A percentile compares a stretch with the other conserved stretches of the same genome.
Conservation (phyloP, 2,888 invertebrate genomes). For the Ferrisia virgata region DNA sequence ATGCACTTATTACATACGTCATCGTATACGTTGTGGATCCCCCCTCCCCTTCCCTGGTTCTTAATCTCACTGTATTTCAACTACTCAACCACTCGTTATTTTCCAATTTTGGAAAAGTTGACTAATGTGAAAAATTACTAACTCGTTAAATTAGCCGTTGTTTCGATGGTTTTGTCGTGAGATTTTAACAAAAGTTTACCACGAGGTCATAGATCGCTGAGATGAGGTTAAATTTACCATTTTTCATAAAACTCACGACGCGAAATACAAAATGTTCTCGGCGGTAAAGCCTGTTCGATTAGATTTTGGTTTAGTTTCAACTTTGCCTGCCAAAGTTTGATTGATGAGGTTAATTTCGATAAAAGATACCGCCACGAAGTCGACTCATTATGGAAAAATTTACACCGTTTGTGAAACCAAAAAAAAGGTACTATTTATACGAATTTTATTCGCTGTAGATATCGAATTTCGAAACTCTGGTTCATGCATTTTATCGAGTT, state of each 20-base stretch:
- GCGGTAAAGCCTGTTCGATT: neutral
- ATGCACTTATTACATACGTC: too few species aligned
- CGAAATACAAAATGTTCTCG: neutral
- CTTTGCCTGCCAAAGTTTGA: slow-evolving; percentile 19
- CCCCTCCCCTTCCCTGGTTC: too few species aligned
- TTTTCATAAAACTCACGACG: slow-evolving; percentile 2
- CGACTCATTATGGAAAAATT: neutral
- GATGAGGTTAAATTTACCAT: slow-evolving; percentile 13
- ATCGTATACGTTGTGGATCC: too few species aligned
- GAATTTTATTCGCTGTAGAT: neutral
- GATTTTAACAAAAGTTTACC: neutral
- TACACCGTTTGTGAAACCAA: neutral
- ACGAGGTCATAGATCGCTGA: slow-evolving; percentile 22
- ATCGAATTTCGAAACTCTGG: neutral
- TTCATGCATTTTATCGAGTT: neutral
- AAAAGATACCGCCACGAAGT: neutral
- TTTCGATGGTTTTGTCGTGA: neutral
- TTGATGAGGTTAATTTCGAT: slow-evolving; percentile 21
- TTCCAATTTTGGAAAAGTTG: neutral
- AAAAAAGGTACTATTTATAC: neutral
- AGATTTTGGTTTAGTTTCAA: neutral
- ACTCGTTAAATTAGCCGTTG: neutral
- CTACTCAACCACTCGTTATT: neutral
- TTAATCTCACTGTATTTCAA: neutral
- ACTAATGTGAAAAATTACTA: neutral